Evolutionary conservation across 2,113 vertebrate species (phyloP).

Genomic region (Lycaon pictus): DNA sequence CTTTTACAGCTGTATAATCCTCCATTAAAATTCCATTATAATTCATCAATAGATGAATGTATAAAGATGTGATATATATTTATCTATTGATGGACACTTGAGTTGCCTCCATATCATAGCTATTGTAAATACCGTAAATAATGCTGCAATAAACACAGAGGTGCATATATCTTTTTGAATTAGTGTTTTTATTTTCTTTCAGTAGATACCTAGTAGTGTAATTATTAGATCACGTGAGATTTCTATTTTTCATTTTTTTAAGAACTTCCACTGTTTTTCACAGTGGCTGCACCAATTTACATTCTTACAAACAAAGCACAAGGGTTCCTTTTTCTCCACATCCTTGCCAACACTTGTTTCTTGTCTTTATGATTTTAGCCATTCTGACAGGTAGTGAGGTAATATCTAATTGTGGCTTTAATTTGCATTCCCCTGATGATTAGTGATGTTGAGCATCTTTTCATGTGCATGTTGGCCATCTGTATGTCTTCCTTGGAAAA

Average conservation of each 20-base stretch:
- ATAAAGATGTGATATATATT: background rate
- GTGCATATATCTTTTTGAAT: background rate
- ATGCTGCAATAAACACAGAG: background rate
- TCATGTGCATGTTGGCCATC: background rate
- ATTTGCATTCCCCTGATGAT: background rate
- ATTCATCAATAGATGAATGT: background rate
- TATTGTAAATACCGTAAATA: background rate
- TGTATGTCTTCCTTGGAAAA: background rate
- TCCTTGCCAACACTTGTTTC: background rate
- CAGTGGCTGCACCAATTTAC: background rate
- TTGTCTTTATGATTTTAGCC: background rate
- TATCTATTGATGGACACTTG: background rate
- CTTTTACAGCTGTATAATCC: background rate
- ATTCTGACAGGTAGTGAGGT: background rate
- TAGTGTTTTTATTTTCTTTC: background rate
- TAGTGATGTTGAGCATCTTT: background rate
- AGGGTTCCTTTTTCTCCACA: background rate
- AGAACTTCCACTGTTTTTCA: background rate
- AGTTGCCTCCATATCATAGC: background rate
- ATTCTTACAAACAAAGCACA: background rate
- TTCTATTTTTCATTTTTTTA: background rate
- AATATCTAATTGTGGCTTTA: background rate
- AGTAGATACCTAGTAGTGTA: background rate
- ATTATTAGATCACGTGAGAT: background rate
- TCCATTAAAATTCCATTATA: background rate